Evolutionary conservation across 2,888 invertebrate species (phyloP), one percentile per base, ranked within the genome.

Genomic region (Leucozona laternaria): DNA sequence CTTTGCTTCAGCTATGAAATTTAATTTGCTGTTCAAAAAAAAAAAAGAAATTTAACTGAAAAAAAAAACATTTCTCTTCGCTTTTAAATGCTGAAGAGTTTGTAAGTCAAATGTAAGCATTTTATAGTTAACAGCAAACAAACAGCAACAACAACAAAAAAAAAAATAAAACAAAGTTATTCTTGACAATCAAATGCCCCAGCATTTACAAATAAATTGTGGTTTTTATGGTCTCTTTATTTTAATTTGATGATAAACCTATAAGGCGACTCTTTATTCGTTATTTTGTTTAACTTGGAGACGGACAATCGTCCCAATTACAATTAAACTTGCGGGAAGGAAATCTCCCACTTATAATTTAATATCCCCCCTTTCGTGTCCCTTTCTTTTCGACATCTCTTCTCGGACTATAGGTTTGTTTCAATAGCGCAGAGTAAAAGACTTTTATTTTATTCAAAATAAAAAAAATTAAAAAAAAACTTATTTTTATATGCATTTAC

Each of bases 241-340:
- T 80, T 80, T 80, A 80, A 80, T 80, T 68, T 68, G 37, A 57
- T 58, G 58, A 58, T 58, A 58, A 62, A 66, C 43, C 48, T 15
- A 43, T 53, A 37, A 64, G 37, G 45, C 50, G 45, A 66, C 40
- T 58, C 64, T 72, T 66, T 31, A 20, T 48, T 66, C 72, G 72
- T 58, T 58, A 66, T 70, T 75, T 79, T 66, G 11, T 55, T 71
- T 22, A 55, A 43, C 53, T 76, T 25, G 6, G 34, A 20, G 28
- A 31, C 45, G 45, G 53, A 70, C 70, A 62, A 28, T 55, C 70
- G 45, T 57, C 43, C 60, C 58, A 66, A 57, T 81, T 81, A 76
- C 71, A 81, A 76, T 76, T 81, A 71, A 71, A 71, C 71, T 71
- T 70, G 62, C 45, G 62, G 70, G 28, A 64, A 64, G 57, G 40